Base-by-base conservation (phyloP, 2,888 invertebrate species). In the Tenthredo notha region DNA sequence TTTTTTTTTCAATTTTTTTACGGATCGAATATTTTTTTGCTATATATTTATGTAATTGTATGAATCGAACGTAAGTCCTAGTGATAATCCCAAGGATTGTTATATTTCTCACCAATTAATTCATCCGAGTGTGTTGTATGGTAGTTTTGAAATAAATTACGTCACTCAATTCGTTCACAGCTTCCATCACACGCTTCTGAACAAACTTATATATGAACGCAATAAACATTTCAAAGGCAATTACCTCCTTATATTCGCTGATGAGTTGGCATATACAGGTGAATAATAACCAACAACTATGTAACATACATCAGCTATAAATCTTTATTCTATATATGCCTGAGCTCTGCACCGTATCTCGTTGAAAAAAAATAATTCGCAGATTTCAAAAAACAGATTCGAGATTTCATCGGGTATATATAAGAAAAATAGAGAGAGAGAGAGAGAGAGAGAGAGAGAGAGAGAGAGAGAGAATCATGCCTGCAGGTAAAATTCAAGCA, bases 211-310 rank as follows among this genome's bases (percentile, higher is more conserved):
- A 77, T 77, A 77, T 33, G 77, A 77, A 21, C 50, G 50, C 18
- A 54, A 77, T 77, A 54, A 77, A 77, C 77, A 77, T 33, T 77
- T 77, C 50, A 33, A 77, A 77, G 18, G 54, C 77, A 77, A 77
- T 77, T 77, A 77, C 77, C 54, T 47, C 29, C 77, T 77, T 33
- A 77, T 54, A 54, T 54, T 67, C 67, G 7, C 67, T 67, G 67
- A 67, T 33, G 67, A 67, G 67, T 33, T 67, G 67, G 67, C 67
- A 33, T 33, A 12, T 33, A 12, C 29, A 33, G 18, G 12, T 2
- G 33, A 33, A 67, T 67, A 33, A 67, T 29, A 67, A 15, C 29
- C 29, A 67, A 29, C 37, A 37, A 37, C 37, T 37, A 37, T 37
- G 37, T 37, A 37, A 37, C 37, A 37, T 37, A 37, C 37, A n/a